Evolutionary conservation across 2,888 invertebrate genomes (phyloP).

Genomic region (Leucophora obtusa): DNA sequence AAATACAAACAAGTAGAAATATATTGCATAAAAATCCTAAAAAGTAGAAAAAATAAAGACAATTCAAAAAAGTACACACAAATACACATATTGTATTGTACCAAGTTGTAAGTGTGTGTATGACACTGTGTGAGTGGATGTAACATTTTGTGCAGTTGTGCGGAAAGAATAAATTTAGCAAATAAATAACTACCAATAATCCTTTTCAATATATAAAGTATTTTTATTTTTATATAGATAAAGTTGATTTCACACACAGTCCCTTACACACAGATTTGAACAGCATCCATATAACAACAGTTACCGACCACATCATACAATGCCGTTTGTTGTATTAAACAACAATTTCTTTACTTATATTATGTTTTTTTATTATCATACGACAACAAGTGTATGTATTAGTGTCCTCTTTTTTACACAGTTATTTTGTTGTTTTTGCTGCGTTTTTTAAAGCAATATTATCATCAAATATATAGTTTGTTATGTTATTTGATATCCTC

Average conservation of each 20-base stretch:
- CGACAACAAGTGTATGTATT: constrained; percentile 59
- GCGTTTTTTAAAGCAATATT: constrained; percentile 12
- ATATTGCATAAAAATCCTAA: constrained; percentile 1
- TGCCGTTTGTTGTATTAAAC: background rate
- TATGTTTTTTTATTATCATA: constrained; percentile 47
- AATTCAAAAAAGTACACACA: background rate
- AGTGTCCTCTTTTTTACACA: constrained; percentile 12
- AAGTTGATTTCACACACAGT: constrained; percentile 19
- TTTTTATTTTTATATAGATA: constrained; percentile 22
- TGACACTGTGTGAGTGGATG: background rate
- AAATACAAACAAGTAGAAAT: constrained; percentile 27
- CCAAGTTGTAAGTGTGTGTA: background rate
- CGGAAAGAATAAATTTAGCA: constrained; percentile 66
- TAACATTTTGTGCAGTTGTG: constrained; percentile 62
- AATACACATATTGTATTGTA: too few relatives aligned
- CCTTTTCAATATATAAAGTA: constrained; percentile 58
- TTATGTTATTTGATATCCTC: constrained; percentile 53
- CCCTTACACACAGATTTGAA: background rate
- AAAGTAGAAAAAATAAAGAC: background rate
- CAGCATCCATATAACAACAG: background rate
- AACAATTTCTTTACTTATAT: constrained; percentile 19
- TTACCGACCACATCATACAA: background rate
- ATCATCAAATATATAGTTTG: constrained; percentile 28
- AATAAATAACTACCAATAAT: constrained; percentile 66
- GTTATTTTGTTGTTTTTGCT: constrained; percentile 18